phyloP scores from a whole-genome alignment of 2,888 invertebrate species.

The Hypercompe scribonia region DNA sequence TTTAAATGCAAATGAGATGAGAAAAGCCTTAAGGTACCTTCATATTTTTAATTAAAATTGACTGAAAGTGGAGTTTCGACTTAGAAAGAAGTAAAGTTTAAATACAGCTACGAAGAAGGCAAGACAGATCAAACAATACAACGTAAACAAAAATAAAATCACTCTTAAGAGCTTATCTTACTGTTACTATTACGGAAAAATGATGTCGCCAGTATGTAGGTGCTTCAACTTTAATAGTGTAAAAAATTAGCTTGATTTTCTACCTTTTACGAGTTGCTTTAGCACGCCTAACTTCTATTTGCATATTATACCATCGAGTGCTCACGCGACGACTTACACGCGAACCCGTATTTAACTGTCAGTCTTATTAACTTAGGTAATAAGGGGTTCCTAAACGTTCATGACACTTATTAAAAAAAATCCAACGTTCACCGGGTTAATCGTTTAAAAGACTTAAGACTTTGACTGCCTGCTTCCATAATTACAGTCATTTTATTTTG shows the following conservation, averaged over 20 bases:
- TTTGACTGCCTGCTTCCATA: conserved; percentile 23
- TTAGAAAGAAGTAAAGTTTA: too few relatives aligned
- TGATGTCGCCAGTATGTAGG: conserved; percentile 31
- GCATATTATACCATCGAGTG: conserved; percentile 42
- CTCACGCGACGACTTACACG: conserved; percentile 51
- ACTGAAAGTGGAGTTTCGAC: neutral
- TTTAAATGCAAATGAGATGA: neutral
- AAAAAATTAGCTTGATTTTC: conserved; percentile 38
- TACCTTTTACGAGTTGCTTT: conserved; percentile 36
- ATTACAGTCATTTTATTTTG: conserved; percentile 9
- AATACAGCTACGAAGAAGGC: neutral
- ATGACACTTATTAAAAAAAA: conserved; percentile 34
- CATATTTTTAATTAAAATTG: neutral
- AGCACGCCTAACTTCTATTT: conserved; percentile 45
- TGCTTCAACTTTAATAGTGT: conserved; percentile 39
- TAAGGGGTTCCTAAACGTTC: conserved; percentile 39
- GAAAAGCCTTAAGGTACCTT: neutral
- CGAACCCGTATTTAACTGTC: conserved; percentile 48
- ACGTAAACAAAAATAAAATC: conserved; percentile 10
- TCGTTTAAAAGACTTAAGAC: conserved; percentile 22
- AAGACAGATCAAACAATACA: neutral
- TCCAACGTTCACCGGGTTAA: conserved; percentile 27
- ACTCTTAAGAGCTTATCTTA: neutral
- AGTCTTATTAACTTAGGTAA: conserved; percentile 40
- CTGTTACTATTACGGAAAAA: conserved; percentile 20